Percentiles rank a stretch among this genome's conserved stretches.
phyloP scores from a whole-genome alignment of 2,888 invertebrate genomes.

The Formica aserva region DNA sequence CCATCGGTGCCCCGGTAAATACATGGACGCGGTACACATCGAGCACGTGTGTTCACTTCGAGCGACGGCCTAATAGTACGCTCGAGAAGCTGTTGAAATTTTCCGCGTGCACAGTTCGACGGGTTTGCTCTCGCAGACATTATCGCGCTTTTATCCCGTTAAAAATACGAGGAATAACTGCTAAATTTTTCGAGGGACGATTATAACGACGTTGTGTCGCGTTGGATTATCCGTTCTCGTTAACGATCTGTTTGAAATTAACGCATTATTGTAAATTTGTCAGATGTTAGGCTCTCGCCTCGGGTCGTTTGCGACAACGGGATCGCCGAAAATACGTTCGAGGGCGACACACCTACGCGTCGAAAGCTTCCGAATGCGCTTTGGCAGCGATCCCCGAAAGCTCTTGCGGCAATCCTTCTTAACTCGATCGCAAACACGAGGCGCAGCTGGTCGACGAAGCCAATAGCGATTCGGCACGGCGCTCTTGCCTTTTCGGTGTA shows the following conservation, averaged over 20 bases:
- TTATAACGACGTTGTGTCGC: constrained; percentile 17
- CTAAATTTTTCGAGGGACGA: constrained; percentile 14
- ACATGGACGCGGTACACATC: constrained; percentile 45
- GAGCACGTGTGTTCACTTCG: constrained; percentile 47
- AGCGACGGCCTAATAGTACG: constrained; percentile 5
- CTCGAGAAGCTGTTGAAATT: constrained; percentile 43
- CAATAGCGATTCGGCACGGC: constrained; percentile 57
- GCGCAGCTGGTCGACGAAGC: constrained; percentile 61
- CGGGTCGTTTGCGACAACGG: neutral
- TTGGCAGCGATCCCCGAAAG: constrained; percentile 56
- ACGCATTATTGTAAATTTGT: neutral
- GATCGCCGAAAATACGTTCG: constrained; percentile 39
- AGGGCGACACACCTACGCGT: constrained; percentile 36
- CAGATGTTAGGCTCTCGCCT: neutral
- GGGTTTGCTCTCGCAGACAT: neutral
- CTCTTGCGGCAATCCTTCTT: constrained; percentile 60
- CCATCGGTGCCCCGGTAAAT: constrained; percentile 39
- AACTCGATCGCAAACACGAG: constrained; percentile 59
- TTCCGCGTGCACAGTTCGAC: constrained; percentile 29
- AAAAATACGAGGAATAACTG: neutral
- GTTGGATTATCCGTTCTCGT: constrained; percentile 23
- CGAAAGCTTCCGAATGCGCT: constrained; percentile 44
- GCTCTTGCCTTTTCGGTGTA: constrained; percentile 67
- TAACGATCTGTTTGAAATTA: constrained; percentile 7
- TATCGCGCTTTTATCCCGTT: too few species aligned